Evolutionary conservation across 2,113 vertebrate genomes (phyloP), one percentile per base, ranked within the genome.

Genomic region (Pachyramphus minor): DNA sequence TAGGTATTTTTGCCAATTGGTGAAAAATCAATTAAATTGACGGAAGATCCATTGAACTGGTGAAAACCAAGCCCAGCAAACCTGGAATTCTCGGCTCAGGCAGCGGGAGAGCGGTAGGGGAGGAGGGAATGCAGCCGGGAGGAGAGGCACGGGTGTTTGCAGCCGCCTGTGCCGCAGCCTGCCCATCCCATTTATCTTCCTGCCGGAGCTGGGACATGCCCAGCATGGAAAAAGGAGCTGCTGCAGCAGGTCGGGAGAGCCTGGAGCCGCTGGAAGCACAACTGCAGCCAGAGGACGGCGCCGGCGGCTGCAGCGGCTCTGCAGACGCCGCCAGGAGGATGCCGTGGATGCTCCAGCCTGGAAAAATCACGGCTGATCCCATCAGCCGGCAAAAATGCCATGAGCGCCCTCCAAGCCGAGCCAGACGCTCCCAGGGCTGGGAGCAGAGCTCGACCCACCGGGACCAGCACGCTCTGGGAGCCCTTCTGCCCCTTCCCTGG

Each of bases 351-450:
- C 81, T 80, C 63, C 79, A 39, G 75, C 86, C 62, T 2, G 7
- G 37, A 2, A 58, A 50, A 45, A 35, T 3, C 47, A 2, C n/a
- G 9, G 21, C 56, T 45, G 80, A 31, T 6, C 45, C 78, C 14
- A 19, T 8, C 63, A 35, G 73, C 1, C 0, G 64, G 56, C 42
- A 42, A 8, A 53, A 59, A 22, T 35, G 14, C 17, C 55, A 2
- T 1, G 44, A 69, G 50, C 44, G 17, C 16, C 7, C 31, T 19
- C 55, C 37, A 8, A 13, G 1, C 58, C 0, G 0, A 78, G 45
- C 2, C 58, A 76, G 59, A 22, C 2, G 0, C 8, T 59, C 60
- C 33, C 4, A 0, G 1, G 56, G 56, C 1, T n/a, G 67, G 45
- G 67, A 83, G n/a, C 47, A 19, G 23, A 80, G 78, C 37, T 24